phyloP scores from a whole-genome alignment of 2,888 invertebrate species.

The Stomorhina lunata region DNA sequence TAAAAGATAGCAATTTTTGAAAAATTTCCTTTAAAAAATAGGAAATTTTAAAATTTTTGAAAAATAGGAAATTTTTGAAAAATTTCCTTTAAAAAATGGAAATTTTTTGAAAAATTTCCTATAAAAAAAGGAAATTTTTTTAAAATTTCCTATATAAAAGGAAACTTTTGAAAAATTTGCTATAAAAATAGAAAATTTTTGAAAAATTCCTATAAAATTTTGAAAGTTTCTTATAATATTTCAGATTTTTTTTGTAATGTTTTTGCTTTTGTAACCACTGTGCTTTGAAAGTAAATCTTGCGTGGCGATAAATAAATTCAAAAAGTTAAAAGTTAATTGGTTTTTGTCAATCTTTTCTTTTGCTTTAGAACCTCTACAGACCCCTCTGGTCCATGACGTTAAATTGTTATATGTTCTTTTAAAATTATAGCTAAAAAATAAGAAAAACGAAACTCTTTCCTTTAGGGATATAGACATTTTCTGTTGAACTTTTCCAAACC shows the following conservation, averaged over 20 bases:
- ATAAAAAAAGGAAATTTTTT: no score
- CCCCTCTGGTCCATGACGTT: not conserved
- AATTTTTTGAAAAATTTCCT: no score
- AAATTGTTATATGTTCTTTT: conserved; percentile 48
- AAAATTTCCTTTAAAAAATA: no score
- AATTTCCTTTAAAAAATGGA: no score
- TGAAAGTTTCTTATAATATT: no score
- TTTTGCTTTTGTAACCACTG: not conserved
- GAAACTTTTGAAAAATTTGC: no score
- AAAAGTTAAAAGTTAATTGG: conserved; percentile 67
- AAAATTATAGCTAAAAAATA: conserved; percentile 29
- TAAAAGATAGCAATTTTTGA: no score
- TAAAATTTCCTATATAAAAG: no score
- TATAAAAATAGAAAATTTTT: no score
- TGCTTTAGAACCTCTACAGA: not conserved
- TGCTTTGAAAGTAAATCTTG: conserved; percentile 24
- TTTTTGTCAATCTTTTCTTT: conserved; percentile 63
- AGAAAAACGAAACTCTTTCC: conserved; percentile 46
- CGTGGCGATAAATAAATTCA: conserved; percentile 65
- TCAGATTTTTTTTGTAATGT: not conserved
- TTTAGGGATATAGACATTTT: conserved; percentile 61
- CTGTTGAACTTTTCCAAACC: not conserved
- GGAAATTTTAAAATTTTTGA: no score
- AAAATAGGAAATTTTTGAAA: no score
- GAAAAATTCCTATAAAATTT: no score